Conservation (phyloP, 2,113 vertebrate genomes). For the Cathartes aura region DNA sequence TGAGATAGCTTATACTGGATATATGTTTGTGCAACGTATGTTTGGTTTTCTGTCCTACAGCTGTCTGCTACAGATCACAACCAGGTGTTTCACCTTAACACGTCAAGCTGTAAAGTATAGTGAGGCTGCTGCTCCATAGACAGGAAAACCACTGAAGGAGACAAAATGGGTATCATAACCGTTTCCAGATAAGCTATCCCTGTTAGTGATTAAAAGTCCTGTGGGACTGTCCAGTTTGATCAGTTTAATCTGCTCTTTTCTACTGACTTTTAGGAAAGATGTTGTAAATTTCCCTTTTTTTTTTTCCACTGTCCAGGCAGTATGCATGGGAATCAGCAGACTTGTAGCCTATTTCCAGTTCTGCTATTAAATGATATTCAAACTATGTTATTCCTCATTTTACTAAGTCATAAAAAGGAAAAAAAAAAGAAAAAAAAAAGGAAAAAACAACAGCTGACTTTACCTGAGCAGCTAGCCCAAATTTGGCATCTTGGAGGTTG, state of each 20-base stretch:
- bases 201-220: background rate
- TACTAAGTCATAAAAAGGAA: background rate
- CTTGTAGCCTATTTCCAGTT: background rate
- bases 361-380: background rate
- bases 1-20: background rate
- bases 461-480: background rate
- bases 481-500: background rate
- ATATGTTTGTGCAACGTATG: background rate
- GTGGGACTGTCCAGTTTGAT: background rate
- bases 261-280: background rate
- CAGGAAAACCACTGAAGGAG: background rate
- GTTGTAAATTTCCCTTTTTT: background rate
- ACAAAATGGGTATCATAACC: background rate
- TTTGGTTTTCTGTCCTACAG: background rate
- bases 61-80: background rate
- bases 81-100: background rate
- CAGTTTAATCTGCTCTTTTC: background rate
- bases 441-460: background rate
- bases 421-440: background rate
- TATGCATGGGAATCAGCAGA: background rate
- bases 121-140: background rate
- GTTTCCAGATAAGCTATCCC: background rate
- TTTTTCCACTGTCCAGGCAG: background rate
- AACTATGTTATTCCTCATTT: background rate
- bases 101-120: rapidly evolving